Conservation (phyloP, 2,797 vertebrate genomes). For the Eulemur mongoz region DNA sequence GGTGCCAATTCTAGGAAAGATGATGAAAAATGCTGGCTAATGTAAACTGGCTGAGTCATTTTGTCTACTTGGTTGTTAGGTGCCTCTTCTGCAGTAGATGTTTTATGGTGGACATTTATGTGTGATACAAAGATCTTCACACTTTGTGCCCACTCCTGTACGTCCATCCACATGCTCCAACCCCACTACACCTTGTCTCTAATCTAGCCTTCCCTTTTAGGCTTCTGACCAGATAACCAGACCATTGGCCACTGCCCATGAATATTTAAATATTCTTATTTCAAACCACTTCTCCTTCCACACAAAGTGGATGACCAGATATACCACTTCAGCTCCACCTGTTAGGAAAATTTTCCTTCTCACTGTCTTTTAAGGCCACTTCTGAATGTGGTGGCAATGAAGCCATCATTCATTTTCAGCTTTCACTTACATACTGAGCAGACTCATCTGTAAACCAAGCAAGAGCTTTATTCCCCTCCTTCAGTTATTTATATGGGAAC, state of each 20-base stretch:
- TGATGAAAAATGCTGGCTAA: neutral
- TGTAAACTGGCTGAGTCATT: constrained; percentile 2
- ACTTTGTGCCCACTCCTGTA: neutral
- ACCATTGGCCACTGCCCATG: neutral
- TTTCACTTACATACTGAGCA: neutral
- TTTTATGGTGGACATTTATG: neutral
- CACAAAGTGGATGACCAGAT: neutral
- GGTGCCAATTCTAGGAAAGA: neutral
- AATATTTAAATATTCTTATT: neutral
- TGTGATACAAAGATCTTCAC: neutral
- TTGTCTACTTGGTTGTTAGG: neutral
- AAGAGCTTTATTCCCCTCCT: neutral
- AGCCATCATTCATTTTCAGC: neutral
- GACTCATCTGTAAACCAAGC: neutral
- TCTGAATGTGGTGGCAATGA: neutral
- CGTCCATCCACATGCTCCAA: neutral
- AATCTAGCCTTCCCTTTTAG: neutral
- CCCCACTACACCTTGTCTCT: neutral
- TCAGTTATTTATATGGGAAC: neutral
- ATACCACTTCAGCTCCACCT: neutral
- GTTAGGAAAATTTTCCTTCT: constrained; percentile 37
- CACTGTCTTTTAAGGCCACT: neutral
- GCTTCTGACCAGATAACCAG: neutral
- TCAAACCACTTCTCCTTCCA: neutral
- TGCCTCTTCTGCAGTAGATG: neutral